phyloP scores from a whole-genome alignment of 37 sponge, comb jelly and placozoan species.

The Petrosia ficiformis region DNA sequence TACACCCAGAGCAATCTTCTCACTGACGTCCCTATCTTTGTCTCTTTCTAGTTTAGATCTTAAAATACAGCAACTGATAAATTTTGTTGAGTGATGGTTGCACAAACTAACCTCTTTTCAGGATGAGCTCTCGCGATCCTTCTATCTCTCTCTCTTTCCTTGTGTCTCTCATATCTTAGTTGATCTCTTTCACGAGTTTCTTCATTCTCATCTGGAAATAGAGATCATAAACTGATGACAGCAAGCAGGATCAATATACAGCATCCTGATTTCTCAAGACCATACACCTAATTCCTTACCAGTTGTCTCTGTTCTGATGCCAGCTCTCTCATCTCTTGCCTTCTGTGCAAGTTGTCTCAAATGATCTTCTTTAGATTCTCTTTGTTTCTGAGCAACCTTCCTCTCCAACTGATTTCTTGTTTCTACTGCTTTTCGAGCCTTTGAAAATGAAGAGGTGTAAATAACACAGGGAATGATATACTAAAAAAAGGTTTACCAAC shows the following conservation, averaged over 20 bases:
- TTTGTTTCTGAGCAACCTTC: slow-evolving; percentile 87
- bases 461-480: neutral
- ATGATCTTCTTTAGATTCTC: slow-evolving; percentile 81
- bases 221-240: no score
- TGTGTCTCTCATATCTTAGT: slow-evolving; percentile 94
- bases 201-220: slow-evolving; percentile 39
- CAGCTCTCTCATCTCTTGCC: slow-evolving; percentile 89
- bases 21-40: slow-evolving; percentile 90
- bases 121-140: slow-evolving; percentile 82
- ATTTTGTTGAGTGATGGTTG: neutral
- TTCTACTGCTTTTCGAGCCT: slow-evolving; percentile 93
- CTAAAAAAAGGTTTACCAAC: slow-evolving; percentile 18
- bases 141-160: slow-evolving; percentile 94
- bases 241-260: neutral
- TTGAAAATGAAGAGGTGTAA: neutral
- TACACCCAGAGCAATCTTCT: slow-evolving; percentile 94
- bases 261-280: neutral
- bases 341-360: slow-evolving; percentile 85
- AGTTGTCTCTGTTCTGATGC: slow-evolving; percentile 43
- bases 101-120: slow-evolving; percentile 25
- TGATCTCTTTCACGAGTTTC: slow-evolving; percentile 85
- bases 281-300: neutral
- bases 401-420: slow-evolving; percentile 81
- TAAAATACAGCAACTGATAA: neutral
- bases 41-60: slow-evolving; percentile 73